phyloP scores from a whole-genome alignment of 2,888 invertebrate genomes.

The Conchocele bisecta region DNA sequence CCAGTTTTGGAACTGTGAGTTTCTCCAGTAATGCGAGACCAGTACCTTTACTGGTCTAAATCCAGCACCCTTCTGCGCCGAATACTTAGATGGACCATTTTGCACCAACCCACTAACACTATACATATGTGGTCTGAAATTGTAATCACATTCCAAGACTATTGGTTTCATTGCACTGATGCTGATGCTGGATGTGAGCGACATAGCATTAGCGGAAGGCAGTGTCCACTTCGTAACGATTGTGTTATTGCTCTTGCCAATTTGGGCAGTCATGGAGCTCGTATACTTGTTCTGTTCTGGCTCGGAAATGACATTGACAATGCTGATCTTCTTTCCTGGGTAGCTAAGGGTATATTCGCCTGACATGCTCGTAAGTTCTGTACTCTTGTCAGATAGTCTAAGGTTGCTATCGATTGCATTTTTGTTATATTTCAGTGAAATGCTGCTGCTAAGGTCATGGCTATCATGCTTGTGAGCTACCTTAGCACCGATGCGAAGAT shows the following conservation, averaged over 20 bases:
- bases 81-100: conserved; percentile 52
- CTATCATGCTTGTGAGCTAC: conserved; percentile 61
- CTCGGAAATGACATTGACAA: conserved; percentile 63
- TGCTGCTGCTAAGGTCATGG: conserved; percentile 55
- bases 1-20: conserved; percentile 29
- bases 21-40: conserved; percentile 28
- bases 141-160: conserved; percentile 49
- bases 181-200: conserved; percentile 58
- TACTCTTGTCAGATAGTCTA: conserved; percentile 59
- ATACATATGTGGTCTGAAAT: conserved; percentile 55
- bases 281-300: conserved; percentile 52
- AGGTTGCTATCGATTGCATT: conserved; percentile 55
- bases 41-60: conserved; percentile 26
- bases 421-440: conserved; percentile 57
- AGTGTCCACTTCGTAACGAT: conserved; percentile 55
- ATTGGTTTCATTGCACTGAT: conserved; percentile 52
- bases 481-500: conserved; percentile 56
- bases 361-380: conserved; percentile 45
- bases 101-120: conserved; percentile 40
- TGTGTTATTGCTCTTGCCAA: conserved; percentile 52
- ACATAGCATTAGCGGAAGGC: conserved; percentile 35
- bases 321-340: conserved; percentile 62
- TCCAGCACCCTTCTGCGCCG: conserved; percentile 37
- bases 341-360: conserved; percentile 62
- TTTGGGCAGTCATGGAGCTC: conserved; percentile 54